Base-by-base conservation (phyloP, 2,888 invertebrate species). In the Limnephilus marmoratus region DNA sequence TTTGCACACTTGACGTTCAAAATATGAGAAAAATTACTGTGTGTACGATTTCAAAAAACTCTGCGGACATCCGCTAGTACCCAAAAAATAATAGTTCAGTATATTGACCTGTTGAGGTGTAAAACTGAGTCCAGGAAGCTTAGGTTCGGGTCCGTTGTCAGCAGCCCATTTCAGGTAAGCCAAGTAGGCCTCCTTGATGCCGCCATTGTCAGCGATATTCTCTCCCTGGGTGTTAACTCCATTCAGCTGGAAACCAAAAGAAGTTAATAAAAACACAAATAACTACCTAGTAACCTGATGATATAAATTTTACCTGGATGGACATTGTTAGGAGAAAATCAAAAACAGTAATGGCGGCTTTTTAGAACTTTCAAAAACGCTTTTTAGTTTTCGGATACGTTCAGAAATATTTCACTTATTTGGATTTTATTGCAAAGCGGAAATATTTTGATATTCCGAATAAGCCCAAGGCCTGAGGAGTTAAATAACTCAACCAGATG, bases 181-280 rank as follows among this genome's bases (percentile, higher is more conserved):
- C 93, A 97, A 96, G 95, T 99, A 99, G 0, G 99, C 98, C 95
- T 98, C 98, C 95, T 99, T 99, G 93, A 99, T 97, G 0, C 99
- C 99, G 3, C 99, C 99, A 94, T 99, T 99, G 95, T 99, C 99
- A 0, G 99, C 99, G 92, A 99, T 99, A 95, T 99, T 99, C 95
- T 99, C 99, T 24, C 98, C 98, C 95, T 98, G 98, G 0, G 99
- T 99, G 94, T 98, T 98, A 92, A 98, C 97, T 90, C 99, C 99
- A 94, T 99, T 98, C 90, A 99, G 95, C 98, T 98, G 95, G 31
- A 94, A 94, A 93, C 94, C 15, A 88, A n/a, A 31, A 45, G 34
- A 34, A 85, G 18, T 80, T 31, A 11, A 37, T 83, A 15, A 82
- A 82, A n/a, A 82, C 45, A 31, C 12, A 12, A 45, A 12, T 41